Conservation (phyloP, 2,113 vertebrate genomes). For the Eurypyga helias region DNA sequence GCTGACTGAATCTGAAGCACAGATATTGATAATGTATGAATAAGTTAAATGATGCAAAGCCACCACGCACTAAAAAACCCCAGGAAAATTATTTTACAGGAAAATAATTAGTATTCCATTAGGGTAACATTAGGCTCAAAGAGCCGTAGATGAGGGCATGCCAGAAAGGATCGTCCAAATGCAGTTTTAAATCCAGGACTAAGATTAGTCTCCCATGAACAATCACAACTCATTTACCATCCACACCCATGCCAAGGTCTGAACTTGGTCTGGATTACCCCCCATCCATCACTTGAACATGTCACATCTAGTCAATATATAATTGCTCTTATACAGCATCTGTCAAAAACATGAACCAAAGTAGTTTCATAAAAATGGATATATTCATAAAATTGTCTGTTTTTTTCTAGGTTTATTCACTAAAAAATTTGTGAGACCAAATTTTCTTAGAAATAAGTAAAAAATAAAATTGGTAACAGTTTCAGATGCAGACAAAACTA, state of each 20-base stretch:
- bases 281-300: not conserved
- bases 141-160: not conserved
- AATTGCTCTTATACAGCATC: not conserved
- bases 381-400: not conserved
- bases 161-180: not conserved
- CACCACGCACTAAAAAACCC: not conserved
- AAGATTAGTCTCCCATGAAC: not conserved
- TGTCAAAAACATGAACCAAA: not conserved
- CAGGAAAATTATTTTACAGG: not conserved
- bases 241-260: not conserved
- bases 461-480: not conserved
- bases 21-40: not conserved
- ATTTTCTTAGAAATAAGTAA: not conserved
- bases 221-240: not conserved
- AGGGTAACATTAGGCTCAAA: not conserved
- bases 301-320: not conserved
- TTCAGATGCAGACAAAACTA: not conserved
- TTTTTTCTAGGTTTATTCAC: not conserved
- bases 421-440: not conserved
- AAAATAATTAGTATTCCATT: not conserved
- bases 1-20: not conserved
- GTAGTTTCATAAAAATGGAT: not conserved
- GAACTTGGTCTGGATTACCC: not conserved
- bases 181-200: not conserved
- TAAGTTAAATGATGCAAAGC: not conserved